Conservation (phyloP, 2,888 invertebrate genomes). For the Zygaena filipendulae region DNA sequence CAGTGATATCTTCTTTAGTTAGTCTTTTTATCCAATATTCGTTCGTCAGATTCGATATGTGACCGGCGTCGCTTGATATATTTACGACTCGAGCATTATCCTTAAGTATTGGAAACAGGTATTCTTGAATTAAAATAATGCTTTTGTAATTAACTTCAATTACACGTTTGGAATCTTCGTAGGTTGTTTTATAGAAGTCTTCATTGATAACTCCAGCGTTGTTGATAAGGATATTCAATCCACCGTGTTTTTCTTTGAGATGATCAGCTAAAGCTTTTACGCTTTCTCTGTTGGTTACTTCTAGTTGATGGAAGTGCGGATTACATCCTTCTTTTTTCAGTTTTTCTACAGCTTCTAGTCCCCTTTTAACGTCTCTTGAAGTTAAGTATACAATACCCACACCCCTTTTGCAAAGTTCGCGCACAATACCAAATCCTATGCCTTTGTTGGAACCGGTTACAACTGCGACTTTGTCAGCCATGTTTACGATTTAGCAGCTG, state of each 20-base stretch:
- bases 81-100: conserved; percentile 23
- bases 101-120: conserved; percentile 20
- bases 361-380: conserved; percentile 62
- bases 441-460: conserved; percentile 77
- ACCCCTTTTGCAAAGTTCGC: conserved; percentile 68
- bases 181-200: conserved; percentile 16
- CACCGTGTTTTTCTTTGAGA: conserved; percentile 21
- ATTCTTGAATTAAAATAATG: conserved; percentile 21
- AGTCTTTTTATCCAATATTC: conserved; percentile 19
- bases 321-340: conserved; percentile 55
- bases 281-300: conserved; percentile 21
- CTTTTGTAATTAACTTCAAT: conserved; percentile 23
- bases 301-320: conserved; percentile 28
- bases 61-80: conserved; percentile 22
- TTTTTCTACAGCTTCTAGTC: conserved; percentile 59
- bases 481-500: too few species aligned
- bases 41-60: conserved; percentile 21
- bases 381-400: conserved; percentile 73
- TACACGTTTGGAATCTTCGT: conserved; percentile 22
- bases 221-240: conserved; percentile 26
- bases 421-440: conserved; percentile 72
- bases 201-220: conserved; percentile 22
- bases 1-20: conserved; percentile 15
- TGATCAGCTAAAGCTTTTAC: conserved; percentile 20
- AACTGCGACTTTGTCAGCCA: conserved; percentile 27